Evolutionary conservation across 2,888 invertebrate genomes (phyloP), one percentile per base, ranked within the genome.

Genomic region (Ennomos quercinarius): DNA sequence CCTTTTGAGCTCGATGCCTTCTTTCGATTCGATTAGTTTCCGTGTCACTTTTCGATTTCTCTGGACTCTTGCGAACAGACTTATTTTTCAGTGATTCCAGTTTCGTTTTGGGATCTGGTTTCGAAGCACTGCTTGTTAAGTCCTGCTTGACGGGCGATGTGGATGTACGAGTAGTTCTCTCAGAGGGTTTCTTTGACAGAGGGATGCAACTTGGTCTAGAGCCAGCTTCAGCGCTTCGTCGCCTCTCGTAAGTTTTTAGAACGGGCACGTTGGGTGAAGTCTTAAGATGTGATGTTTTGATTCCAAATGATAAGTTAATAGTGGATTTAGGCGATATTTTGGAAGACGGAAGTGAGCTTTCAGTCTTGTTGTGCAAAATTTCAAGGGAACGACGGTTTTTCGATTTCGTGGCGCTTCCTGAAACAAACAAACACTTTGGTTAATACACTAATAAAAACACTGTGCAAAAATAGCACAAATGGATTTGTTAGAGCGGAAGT

Each of bases 1-100:
- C 85, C 68, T 89, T 92, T 88, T 91, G 91, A 89, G 88, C 87
- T 86, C 89, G 87, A 78, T 87, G 82, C 85, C 81, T 87, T 86
- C 81, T 88, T 76, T 87, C 88, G 73, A 81, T 87, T 77, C 87
- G 86, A 79, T 78, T 82, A 72, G 76, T 84, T 84, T 91, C 91
- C 57, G 83, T 76, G 72, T 88, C 89, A 80, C 86, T 87, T 71
- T 87, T 89, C 44, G 80, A 77, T 81, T 91, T 91, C 52, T 91
- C 91, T 53, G 91, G 88, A 76, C 86, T 88, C 80, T 77, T 86
- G 62, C 79, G 79, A 68, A 77, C 64, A 62, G 77, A 63, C 77
- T 77, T 87, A 64, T 62, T 76, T 78, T 76, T 83, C 27, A 80
- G 73, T 44, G 81, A 72, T 76, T 87, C 87, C 61, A 80, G 72